Evolutionary conservation across 2,888 invertebrate genomes (phyloP).

Genomic region (Cheilosia vulpina): DNA sequence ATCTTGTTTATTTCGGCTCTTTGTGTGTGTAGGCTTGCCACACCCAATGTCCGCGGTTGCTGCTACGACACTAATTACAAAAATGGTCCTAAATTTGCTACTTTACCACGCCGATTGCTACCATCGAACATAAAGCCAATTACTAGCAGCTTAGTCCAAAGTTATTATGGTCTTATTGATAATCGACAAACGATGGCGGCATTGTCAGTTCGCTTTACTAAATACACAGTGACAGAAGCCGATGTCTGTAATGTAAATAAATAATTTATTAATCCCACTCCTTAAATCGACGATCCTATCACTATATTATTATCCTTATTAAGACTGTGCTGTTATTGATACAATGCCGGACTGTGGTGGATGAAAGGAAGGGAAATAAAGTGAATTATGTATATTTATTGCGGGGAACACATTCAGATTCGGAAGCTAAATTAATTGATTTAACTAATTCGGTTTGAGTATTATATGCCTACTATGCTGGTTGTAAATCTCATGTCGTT

Average conservation of each 20-base stretch:
- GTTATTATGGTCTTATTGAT: constrained; percentile 24
- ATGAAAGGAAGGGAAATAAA: constrained; percentile 6
- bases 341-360: background rate
- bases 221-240: background rate
- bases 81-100: constrained; percentile 19
- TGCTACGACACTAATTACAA: constrained; percentile 1
- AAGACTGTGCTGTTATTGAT: constrained; percentile 10
- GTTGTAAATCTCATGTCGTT: constrained; percentile 4
- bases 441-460: constrained; percentile 23
- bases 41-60: background rate
- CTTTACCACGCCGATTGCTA: background rate
- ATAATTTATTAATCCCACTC: constrained; percentile 20
- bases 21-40: background rate
- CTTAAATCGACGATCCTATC: background rate
- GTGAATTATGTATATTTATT: constrained; percentile 26
- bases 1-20: background rate
- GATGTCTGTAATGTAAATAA: constrained; percentile 32
- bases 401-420: background rate
- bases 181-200: constrained; percentile 8
- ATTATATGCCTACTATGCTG: background rate
- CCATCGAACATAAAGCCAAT: background rate
- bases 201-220: background rate
- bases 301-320: constrained; percentile 30
- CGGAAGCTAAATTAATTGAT: constrained; percentile 8
- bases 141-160: background rate